Conservation (phyloP, 2,888 invertebrate genomes). For the Marasmarcha lunaedactyla region DNA sequence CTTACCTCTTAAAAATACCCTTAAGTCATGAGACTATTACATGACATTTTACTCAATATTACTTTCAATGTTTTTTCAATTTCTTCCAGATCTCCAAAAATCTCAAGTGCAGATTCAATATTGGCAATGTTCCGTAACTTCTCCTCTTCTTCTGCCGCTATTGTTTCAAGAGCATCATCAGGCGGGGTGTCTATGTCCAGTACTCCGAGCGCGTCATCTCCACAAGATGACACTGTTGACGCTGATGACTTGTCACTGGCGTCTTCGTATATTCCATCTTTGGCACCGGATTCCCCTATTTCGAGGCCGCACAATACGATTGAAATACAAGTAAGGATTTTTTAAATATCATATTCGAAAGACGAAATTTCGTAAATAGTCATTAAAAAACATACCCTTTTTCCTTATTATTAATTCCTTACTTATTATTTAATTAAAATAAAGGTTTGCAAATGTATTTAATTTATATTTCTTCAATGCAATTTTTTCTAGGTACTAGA, state of each 20-base stretch:
- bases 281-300: conserved; percentile 75
- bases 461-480: too few species aligned
- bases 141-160: conserved; percentile 73
- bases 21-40: too few species aligned
- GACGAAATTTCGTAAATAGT: too few species aligned
- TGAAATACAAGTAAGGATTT: conserved; percentile 47
- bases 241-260: conserved; percentile 80
- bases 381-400: too few species aligned
- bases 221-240: conserved; percentile 77
- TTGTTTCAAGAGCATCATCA: conserved; percentile 71
- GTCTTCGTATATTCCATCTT: conserved; percentile 70
- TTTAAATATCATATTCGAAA: conserved; percentile 74
- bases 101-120: conserved; percentile 83
- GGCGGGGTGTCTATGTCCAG: conserved; percentile 76
- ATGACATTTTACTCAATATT: too few species aligned
- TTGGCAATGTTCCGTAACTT: conserved; percentile 83
- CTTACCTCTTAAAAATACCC: too few species aligned
- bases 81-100: conserved; percentile 70
- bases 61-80: too few species aligned
- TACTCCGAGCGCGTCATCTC: conserved; percentile 80
- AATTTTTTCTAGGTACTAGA: conserved; percentile 71
- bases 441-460: too few species aligned
- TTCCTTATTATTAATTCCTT: too few species aligned
- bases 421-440: too few species aligned
- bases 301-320: conserved; percentile 54